Percentiles rank a stretch among this genome's conserved stretches.
Conservation (phyloP, 2,113 vertebrate genomes). For the Odocoileus virginianus region DNA sequence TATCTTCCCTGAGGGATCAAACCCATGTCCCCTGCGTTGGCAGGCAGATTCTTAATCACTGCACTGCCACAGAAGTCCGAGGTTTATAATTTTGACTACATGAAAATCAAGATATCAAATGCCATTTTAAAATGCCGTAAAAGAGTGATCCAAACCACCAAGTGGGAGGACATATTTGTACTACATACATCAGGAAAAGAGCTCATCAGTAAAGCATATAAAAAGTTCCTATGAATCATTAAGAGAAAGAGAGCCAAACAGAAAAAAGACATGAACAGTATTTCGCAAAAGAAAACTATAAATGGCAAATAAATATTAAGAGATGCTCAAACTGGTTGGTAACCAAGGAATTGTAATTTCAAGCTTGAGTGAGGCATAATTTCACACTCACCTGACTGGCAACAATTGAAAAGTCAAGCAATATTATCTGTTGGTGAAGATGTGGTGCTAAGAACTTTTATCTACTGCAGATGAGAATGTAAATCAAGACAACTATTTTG, state of each 20-base stretch:
- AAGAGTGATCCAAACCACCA: not conserved
- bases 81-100: not conserved
- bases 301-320: not conserved
- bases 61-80: not conserved
- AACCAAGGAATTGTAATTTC: not conserved
- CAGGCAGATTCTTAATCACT: not conserved
- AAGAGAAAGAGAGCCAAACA: not conserved
- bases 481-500: not conserved
- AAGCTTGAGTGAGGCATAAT: not conserved
- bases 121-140: not conserved
- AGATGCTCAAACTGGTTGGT: not conserved
- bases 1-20: not conserved
- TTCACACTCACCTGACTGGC: not conserved
- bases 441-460: not conserved
- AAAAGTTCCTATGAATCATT: not conserved
- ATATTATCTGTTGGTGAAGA: not conserved
- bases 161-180: not conserved
- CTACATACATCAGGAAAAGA: not conserved
- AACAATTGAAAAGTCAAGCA: not conserved
- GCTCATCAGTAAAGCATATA: not conserved
- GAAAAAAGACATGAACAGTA: not conserved
- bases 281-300: not conserved
- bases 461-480: not conserved
- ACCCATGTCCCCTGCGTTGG: not conserved
- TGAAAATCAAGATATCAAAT: conserved; percentile 22